Conservation (phyloP, 2,113 vertebrate genomes). For the Trematocara unimaculatum region DNA sequence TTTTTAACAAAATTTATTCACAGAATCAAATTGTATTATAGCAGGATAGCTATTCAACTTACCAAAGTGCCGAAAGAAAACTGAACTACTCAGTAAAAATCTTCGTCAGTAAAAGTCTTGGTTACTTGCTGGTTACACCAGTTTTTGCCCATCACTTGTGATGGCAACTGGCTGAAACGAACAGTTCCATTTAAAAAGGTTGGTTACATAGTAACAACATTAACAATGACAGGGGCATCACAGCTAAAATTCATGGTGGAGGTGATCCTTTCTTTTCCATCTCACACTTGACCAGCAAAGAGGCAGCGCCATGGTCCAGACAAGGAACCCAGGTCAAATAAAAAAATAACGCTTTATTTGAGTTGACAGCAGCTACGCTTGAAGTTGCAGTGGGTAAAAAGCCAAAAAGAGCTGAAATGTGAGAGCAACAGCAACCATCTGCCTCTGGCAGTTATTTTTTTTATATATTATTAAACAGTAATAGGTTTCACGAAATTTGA, state of each 20-base stretch:
- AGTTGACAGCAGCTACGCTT: not conserved
- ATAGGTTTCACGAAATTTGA: not conserved
- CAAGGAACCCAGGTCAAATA: not conserved
- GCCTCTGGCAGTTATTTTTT: not conserved
- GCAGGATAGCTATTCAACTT: not conserved
- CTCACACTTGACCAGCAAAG: not conserved
- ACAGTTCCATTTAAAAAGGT: not conserved
- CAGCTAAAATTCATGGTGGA: not conserved
- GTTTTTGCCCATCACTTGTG: not conserved
- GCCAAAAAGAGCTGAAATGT: not conserved
- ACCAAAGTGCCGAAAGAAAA: not conserved
- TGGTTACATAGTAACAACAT: not conserved
- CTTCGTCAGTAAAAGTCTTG: not conserved
- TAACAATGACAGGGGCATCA: not conserved
- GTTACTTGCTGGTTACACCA: not conserved
- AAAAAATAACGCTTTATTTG: not conserved
- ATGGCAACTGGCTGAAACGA: not conserved
- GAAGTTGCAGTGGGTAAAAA: not conserved
- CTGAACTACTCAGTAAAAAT: not conserved
- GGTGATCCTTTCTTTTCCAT: not conserved
- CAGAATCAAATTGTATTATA: not conserved
- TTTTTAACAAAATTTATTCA: not conserved
- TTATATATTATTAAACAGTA: not conserved
- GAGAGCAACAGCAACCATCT: not conserved
- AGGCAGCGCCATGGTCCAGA: not conserved